phyloP scores from a whole-genome alignment of 1,140 invertebrate genomes.

The Tetramorium simillimum region DNA sequence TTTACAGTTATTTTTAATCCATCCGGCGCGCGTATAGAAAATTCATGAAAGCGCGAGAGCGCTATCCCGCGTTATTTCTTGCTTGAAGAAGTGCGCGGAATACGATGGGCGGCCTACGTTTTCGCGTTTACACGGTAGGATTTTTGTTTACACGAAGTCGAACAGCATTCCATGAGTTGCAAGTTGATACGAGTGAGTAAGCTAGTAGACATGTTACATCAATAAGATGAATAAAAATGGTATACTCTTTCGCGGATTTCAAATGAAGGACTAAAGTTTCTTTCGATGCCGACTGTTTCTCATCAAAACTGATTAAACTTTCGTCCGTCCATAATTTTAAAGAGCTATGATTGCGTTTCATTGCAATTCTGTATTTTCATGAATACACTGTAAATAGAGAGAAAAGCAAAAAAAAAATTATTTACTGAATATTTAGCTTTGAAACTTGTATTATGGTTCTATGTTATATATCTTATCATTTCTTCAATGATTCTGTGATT shows the following conservation, averaged over 20 bases:
- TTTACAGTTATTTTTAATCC: slow-evolving; percentile 61
- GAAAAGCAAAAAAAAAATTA: not conserved
- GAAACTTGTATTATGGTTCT: not conserved
- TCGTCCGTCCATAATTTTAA: not conserved
- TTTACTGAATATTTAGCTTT: slow-evolving; percentile 10
- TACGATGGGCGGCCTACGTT: slow-evolving; percentile 38
- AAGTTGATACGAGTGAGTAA: slow-evolving; percentile 29
- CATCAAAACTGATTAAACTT: not conserved
- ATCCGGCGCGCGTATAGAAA: slow-evolving; percentile 47
- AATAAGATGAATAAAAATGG: slow-evolving; percentile 29
- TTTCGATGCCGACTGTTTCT: not conserved
- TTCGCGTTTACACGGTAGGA: slow-evolving; percentile 76
- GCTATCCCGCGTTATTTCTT: slow-evolving; percentile 38
- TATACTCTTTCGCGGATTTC: slow-evolving; percentile 29
- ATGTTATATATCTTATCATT: not conserved
- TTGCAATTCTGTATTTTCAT: not conserved
- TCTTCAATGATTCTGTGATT: not conserved
- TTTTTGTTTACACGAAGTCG: slow-evolving; percentile 77
- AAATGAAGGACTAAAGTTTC: slow-evolving; percentile 50
- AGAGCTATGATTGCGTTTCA: not conserved
- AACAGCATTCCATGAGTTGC: slow-evolving; percentile 22
- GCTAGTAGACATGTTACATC: slow-evolving; percentile 26
- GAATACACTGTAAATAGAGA: not conserved
- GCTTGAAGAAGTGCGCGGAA: slow-evolving; percentile 15
- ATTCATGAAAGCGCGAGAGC: slow-evolving; percentile 54